Conservation (phyloP, 2,797 vertebrate genomes). For the Neosalanx taihuensis region DNA sequence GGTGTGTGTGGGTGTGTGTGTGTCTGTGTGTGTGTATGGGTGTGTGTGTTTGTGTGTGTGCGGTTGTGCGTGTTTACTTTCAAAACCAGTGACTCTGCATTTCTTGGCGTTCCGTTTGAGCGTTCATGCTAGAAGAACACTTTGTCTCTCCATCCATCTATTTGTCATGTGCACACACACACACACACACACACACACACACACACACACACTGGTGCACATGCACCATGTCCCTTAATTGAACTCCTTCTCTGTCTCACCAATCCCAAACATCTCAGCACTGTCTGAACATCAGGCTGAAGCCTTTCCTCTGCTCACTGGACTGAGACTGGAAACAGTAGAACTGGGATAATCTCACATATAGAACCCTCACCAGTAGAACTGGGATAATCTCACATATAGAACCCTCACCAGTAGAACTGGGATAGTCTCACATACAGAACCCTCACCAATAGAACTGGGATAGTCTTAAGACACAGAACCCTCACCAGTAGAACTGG, state of each 20-base stretch:
- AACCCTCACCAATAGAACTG: too few species aligned
- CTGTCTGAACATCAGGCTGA: slow-evolving; percentile 22
- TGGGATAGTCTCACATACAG: too few species aligned
- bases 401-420: too few species aligned
- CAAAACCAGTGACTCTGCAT: slow-evolving; percentile 32
- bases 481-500: too few species aligned
- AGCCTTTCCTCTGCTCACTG: slow-evolving; percentile 14
- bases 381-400: too few species aligned
- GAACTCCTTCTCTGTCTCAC: slow-evolving; percentile 32
- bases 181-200: not conserved
- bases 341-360: too few species aligned
- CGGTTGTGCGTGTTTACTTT: slow-evolving; percentile 27
- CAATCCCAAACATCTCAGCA: slow-evolving; percentile 33
- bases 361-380: too few species aligned
- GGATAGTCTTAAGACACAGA: too few species aligned
- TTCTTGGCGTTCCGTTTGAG: slow-evolving; percentile 37
- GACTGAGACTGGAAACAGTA: not conserved
- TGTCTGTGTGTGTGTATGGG: not conserved
- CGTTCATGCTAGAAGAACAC: slow-evolving; percentile 44
- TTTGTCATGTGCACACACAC: slow-evolving; percentile 10
- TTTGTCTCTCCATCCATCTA: slow-evolving; percentile 15
- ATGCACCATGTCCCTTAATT: slow-evolving; percentile 43
- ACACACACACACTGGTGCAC: not conserved
- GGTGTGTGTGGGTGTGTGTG: slow-evolving; percentile 59
- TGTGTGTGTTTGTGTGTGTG: slow-evolving; percentile 19